Evolutionary conservation across 2,888 invertebrate species (phyloP).

Genomic region (Heliconius erato): DNA sequence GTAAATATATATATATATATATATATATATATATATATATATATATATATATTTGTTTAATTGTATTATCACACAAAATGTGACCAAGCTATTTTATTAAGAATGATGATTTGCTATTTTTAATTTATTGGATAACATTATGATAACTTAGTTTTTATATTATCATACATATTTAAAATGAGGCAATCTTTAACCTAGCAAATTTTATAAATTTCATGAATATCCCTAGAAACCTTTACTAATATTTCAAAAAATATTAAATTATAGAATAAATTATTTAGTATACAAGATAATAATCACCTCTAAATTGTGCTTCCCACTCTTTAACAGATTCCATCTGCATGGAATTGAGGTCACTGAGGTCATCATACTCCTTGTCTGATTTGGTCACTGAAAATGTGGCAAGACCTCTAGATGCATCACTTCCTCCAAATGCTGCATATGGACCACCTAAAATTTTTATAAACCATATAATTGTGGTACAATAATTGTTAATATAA

Average conservation of each 20-base stretch:
- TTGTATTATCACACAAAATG: not conserved
- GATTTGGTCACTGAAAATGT: conserved; percentile 94
- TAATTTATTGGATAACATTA: not conserved
- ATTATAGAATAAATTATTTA: not conserved
- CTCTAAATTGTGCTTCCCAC: conserved; percentile 99
- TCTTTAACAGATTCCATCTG: conserved; percentile 98
- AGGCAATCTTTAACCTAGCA: not conserved
- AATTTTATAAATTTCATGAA: not conserved
- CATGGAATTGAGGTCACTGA: conserved; percentile 95
- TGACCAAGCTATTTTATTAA: not conserved
- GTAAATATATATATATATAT: not conserved
- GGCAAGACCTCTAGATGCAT: conserved; percentile 97
- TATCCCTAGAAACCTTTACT: too few relatives aligned
- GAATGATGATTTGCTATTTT: conserved; percentile 9
- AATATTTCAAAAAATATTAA: not conserved
- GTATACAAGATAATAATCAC: conserved; percentile 81
- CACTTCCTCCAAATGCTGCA: conserved; percentile 96
- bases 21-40: too few relatives aligned
- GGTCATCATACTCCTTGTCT: conserved; percentile 96
- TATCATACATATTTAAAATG: not conserved
- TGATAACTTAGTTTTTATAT: not conserved
- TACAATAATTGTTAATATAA: conserved; percentile 29
- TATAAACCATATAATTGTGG: not conserved
- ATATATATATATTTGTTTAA: not conserved
- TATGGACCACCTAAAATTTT: conserved; percentile 93